A percentile compares a stretch with the other conserved stretches of the same genome.
phyloP scores from a whole-genome alignment of 2,888 invertebrate species.

The Limenitis arthemis region DNA sequence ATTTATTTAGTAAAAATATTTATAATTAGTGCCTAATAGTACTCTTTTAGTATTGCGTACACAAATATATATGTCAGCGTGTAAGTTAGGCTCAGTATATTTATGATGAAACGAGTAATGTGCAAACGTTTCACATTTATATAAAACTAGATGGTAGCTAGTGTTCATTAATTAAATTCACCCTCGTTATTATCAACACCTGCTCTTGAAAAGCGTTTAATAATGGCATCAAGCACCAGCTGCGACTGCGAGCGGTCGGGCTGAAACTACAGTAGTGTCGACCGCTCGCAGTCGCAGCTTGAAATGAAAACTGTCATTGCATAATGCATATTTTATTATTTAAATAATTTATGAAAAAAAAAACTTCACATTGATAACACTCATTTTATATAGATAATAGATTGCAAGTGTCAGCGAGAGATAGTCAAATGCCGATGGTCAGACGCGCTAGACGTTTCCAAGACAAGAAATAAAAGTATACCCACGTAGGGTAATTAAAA shows the following conservation, averaged over 20 bases:
- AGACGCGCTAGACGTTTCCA: too few species aligned
- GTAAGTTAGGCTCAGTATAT: not conserved
- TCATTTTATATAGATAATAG: too few species aligned
- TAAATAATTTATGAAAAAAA: too few species aligned
- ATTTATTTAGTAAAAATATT: too few species aligned
- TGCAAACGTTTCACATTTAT: conserved; percentile 32
- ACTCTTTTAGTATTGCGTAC: not conserved
- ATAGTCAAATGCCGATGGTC: too few species aligned
- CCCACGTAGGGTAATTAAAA: too few species aligned
- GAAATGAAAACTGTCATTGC: conserved; percentile 19
- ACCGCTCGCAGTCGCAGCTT: conserved; percentile 53
- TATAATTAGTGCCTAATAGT: not conserved
- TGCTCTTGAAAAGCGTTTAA: conserved; percentile 69
- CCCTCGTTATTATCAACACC: conserved; percentile 69
- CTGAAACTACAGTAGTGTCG: conserved; percentile 51
- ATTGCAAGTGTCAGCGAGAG: too few species aligned
- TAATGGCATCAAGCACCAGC: conserved; percentile 43
- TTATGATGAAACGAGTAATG: conserved; percentile 8
- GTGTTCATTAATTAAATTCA: conserved; percentile 68
- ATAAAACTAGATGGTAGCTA: conserved; percentile 25
- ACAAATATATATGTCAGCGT: not conserved
- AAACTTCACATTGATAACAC: too few species aligned
- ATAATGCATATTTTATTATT: too few species aligned
- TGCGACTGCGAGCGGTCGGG: conserved; percentile 28
- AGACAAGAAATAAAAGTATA: too few species aligned